Percentiles rank a stretch among this genome's conserved stretches.
phyloP scores from a whole-genome alignment of 2,113 vertebrate species.

The Cyprinodon variegatus region DNA sequence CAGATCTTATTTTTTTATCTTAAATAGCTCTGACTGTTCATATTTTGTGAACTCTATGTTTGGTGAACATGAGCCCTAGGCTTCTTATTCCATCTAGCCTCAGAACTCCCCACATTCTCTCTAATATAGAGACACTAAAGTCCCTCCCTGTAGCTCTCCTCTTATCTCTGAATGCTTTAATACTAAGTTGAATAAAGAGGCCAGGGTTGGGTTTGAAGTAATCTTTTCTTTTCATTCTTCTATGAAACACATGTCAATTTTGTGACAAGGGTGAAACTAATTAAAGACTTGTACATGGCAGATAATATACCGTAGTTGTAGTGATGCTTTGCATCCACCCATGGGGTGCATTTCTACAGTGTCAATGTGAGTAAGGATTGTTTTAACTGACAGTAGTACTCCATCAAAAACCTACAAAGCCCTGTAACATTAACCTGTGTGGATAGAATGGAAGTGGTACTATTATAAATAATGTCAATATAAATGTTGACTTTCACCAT shows the following conservation, averaged over 20 bases:
- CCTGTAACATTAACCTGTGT: slow-evolving; percentile 64
- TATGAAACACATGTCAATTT: slow-evolving; percentile 74
- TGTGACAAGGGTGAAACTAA: slow-evolving; percentile 73
- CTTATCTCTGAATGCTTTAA: slow-evolving; percentile 70
- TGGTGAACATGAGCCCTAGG: slow-evolving; percentile 68
- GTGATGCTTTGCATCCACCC: slow-evolving; percentile 63
- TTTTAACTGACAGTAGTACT: slow-evolving; percentile 64
- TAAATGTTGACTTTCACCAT: too few relatives aligned
- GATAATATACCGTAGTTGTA: slow-evolving; percentile 68
- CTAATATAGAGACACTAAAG: slow-evolving; percentile 70
- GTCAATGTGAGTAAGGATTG: slow-evolving; percentile 63
- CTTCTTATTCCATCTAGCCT: slow-evolving; percentile 64
- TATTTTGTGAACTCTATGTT: slow-evolving; percentile 64
- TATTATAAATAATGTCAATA: not conserved
- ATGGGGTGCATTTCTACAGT: slow-evolving; percentile 52
- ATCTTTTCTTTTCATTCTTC: slow-evolving; percentile 73
- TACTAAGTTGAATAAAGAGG: slow-evolving; percentile 71
- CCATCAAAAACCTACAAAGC: slow-evolving; percentile 61
- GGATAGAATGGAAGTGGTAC: slow-evolving; percentile 52
- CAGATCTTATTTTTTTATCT: slow-evolving; percentile 43
- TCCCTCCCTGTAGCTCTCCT: slow-evolving; percentile 65
- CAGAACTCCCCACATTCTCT: slow-evolving; percentile 57
- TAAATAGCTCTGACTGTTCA: slow-evolving; percentile 40
- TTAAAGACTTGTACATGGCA: slow-evolving; percentile 75
- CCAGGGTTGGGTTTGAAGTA: slow-evolving; percentile 71